Percentiles rank a stretch among this genome's conserved stretches.
Conservation (phyloP, 2,797 vertebrate genomes). For the Anguilla megastoma region DNA sequence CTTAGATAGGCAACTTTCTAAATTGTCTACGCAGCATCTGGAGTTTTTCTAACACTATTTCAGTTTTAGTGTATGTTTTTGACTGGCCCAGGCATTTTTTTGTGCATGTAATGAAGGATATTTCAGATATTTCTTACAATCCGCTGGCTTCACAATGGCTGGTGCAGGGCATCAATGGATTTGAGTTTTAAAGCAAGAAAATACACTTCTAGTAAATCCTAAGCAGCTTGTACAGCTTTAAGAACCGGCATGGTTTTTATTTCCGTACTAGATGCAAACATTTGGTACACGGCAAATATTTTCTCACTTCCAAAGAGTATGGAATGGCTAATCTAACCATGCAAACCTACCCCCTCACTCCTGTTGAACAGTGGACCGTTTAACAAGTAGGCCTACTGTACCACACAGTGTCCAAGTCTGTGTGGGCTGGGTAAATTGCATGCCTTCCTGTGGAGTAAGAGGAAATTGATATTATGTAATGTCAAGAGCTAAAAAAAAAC, state of each 20-base stretch:
- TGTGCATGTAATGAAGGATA: background rate
- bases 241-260: background rate
- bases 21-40: background rate
- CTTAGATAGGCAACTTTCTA: background rate
- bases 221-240: background rate
- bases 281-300: background rate
- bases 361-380: background rate
- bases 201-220: background rate
- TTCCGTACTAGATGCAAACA: slow-evolving; percentile 1
- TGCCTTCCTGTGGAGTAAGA: slow-evolving; percentile 18
- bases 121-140: background rate
- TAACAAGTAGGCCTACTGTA: background rate
- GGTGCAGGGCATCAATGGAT: background rate
- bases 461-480: slow-evolving; percentile 23
- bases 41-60: background rate
- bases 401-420: background rate
- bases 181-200: background rate
- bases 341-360: slow-evolving; percentile 1
- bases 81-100: background rate
- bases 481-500: slow-evolving; percentile 27
- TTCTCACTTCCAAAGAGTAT: background rate
- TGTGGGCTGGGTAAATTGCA: slow-evolving; percentile 25
- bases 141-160: background rate
- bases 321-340: background rate
- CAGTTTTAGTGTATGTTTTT: background rate